A percentile compares a stretch with the other conserved stretches of the same genome.
These are phyloP conservation scores for Eumerus sabulonum DNA, from an alignment of 2,888 invertebrate genomes.

Conservation along the genomic window DNA sequence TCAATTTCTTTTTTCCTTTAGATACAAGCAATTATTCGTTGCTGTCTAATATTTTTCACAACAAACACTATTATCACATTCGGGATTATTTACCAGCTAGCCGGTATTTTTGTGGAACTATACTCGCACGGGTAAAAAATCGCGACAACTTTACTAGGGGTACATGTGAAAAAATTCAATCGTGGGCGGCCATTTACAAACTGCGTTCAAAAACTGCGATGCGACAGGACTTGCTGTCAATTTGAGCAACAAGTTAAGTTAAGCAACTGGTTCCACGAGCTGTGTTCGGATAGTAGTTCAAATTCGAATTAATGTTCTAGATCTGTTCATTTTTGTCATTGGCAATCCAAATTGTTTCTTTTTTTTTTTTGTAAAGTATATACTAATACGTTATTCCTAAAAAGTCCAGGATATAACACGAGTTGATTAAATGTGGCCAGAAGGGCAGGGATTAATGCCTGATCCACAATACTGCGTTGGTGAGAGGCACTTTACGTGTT, in stretches of 20 bases:
- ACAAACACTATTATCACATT: conserved; percentile 48
- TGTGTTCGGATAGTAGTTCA: conserved; percentile 12
- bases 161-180: conserved; percentile 59
- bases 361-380: no score
- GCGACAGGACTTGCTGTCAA: conserved; percentile 33
- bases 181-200: conserved; percentile 66
- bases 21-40: conserved; percentile 26
- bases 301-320: no score
- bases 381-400: no score
- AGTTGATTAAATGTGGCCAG: no score
- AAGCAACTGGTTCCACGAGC: background rate
- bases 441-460: no score
- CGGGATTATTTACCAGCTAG: background rate
- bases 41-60: conserved; percentile 4
- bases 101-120: background rate
- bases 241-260: conserved; percentile 27
- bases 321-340: no score
- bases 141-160: conserved; percentile 45
- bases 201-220: conserved; percentile 53
- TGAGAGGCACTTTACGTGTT: no score
- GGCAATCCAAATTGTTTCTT: no score
- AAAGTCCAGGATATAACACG: no score
- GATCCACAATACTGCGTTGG: no score
- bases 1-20: conserved; percentile 21
- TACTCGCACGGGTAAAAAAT: conserved; percentile 35